A percentile compares a stretch with the other conserved stretches of the same genome.
phyloP scores from a whole-genome alignment of 1,140 invertebrate genomes.

The Bactericera cockerelli region DNA sequence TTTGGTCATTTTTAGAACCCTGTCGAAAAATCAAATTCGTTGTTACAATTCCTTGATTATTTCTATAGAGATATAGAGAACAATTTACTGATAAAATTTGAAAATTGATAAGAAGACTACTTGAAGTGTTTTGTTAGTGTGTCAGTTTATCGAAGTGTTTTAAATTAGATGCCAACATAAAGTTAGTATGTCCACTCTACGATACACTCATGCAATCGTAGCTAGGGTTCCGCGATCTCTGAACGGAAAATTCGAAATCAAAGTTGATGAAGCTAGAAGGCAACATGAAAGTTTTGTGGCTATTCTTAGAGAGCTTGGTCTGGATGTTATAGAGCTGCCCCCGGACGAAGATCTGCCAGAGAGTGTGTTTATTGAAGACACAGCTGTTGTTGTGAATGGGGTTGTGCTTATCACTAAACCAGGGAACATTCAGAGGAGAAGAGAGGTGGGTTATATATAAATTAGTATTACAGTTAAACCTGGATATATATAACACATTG shows the following conservation, averaged over 20 bases:
- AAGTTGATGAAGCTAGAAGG: constrained; percentile 58
- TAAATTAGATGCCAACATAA: no score
- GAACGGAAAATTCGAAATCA: constrained; percentile 38
- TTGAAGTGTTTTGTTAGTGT: no score
- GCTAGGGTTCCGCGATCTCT: constrained; percentile 49
- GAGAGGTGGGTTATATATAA: constrained; percentile 56
- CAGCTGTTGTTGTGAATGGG: constrained; percentile 80
- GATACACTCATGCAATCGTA: constrained; percentile 63
- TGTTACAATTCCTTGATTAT: no score
- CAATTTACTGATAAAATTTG: no score
- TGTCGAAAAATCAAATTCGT: no score
- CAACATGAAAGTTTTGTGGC: constrained; percentile 68
- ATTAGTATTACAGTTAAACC: no score
- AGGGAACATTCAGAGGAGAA: constrained; percentile 43
- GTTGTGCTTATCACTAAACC: constrained; percentile 75
- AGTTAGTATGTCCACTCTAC: constrained; percentile 27
- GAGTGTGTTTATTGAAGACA: constrained; percentile 78
- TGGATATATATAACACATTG: no score
- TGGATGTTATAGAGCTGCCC: constrained; percentile 85
- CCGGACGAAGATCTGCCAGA: constrained; percentile 69
- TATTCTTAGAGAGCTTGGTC: constrained; percentile 60
- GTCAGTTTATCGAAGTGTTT: no score
- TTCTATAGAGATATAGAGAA: no score
- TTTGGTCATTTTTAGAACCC: no score
- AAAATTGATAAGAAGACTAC: no score